Evolutionary conservation across 2,113 vertebrate genomes (phyloP).

Genomic region (Syrmaticus mikado): DNA sequence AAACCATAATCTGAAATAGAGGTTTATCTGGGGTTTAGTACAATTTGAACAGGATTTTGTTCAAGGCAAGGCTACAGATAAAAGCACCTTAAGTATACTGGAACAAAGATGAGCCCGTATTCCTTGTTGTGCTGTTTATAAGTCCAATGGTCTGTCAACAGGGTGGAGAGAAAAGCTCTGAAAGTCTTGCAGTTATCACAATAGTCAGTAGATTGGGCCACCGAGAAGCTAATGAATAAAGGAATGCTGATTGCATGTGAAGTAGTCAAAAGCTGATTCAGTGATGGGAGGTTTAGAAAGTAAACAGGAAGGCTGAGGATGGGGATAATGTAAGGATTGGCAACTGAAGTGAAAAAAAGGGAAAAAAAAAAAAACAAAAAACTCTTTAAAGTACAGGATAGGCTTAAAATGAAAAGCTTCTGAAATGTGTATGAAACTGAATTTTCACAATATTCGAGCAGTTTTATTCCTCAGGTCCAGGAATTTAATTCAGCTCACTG

Average conservation of each 20-base stretch:
- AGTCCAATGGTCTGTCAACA: constrained; percentile 42
- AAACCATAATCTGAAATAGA: constrained; percentile 73
- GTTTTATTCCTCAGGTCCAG: neutral
- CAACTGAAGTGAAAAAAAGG: neutral
- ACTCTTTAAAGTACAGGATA: neutral
- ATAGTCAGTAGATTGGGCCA: neutral
- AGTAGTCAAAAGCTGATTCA: neutral
- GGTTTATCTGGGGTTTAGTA: constrained; percentile 73
- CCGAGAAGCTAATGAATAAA: constrained; percentile 54
- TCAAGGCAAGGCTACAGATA: constrained; percentile 73
- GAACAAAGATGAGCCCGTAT: constrained; percentile 69
- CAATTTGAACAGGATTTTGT: constrained; percentile 79
- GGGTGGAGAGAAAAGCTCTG: neutral
- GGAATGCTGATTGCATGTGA: constrained; percentile 31
- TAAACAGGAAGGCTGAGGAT: neutral
- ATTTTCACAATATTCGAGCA: neutral
- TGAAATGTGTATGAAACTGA: neutral
- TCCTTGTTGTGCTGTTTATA: constrained; percentile 48
- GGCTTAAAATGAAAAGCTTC: neutral
- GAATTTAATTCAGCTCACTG: neutral
- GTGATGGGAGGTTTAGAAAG: neutral
- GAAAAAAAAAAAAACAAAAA: neutral
- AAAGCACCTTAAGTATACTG: constrained; percentile 68
- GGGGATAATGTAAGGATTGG: neutral
- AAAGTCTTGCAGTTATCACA: constrained; percentile 49